Conservation (phyloP, 2,888 invertebrate genomes). For the Leptura quadrifasciata region DNA sequence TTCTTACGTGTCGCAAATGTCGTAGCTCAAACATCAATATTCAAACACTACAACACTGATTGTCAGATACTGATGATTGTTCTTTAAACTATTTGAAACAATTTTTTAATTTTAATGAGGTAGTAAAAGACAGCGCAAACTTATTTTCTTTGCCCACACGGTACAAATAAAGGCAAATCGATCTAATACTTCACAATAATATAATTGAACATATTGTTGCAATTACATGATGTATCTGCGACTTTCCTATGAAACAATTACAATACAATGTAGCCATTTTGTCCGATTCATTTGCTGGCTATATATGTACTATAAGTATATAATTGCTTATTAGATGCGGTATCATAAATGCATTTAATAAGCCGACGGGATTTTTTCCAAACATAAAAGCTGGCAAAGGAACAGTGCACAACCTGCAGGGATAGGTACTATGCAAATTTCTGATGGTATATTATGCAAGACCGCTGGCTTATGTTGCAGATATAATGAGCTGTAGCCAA, state of each 20-base stretch:
- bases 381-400: not conserved
- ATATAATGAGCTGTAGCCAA: conserved; percentile 59
- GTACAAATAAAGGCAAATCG: not conserved
- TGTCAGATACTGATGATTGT: too few relatives aligned
- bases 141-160: not conserved
- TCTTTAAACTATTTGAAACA: too few relatives aligned
- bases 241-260: conserved; percentile 31
- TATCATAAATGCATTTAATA: conserved; percentile 43
- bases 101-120: too few relatives aligned
- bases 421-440: conserved; percentile 37
- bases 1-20: too few relatives aligned
- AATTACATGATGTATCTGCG: conserved; percentile 17
- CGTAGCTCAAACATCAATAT: too few relatives aligned
- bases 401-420: conserved; percentile 28
- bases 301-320: conserved; percentile 36
- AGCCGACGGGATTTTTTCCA: conserved; percentile 7
- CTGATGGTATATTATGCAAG: conserved; percentile 51
- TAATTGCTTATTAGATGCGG: conserved; percentile 45
- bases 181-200: conserved; percentile 15
- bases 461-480: conserved; percentile 52
- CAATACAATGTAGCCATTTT: conserved; percentile 41
- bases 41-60: too few relatives aligned
- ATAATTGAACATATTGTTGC: conserved; percentile 23
- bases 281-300: conserved; percentile 37
- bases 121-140: too few relatives aligned